Conservation (phyloP, 2,888 invertebrate genomes). For the Drosophila differens region DNA sequence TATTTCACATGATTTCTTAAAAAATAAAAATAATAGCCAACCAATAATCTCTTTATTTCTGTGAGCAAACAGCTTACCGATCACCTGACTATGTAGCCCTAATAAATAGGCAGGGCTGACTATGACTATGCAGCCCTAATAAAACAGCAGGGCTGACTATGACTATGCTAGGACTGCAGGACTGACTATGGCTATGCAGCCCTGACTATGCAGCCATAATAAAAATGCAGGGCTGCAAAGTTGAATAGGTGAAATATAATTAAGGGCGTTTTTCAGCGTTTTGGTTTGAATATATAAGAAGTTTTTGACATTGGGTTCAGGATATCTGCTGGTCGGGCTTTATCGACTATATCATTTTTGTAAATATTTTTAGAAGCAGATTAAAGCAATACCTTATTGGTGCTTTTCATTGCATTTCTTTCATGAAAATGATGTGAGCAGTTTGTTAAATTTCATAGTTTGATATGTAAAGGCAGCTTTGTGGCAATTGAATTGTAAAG, state of each 20-base stretch:
- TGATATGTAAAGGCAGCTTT: neutral
- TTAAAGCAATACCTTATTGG: neutral
- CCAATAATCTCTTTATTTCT: neutral
- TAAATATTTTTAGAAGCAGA: neutral
- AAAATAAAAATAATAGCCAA: neutral
- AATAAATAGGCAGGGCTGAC: neutral
- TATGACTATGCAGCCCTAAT: neutral
- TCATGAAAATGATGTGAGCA: neutral
- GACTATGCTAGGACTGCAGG: fast-evolving
- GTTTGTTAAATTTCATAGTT: neutral
- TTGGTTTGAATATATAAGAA: neutral
- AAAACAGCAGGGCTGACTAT: too few species aligned
- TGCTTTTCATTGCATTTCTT: neutral
- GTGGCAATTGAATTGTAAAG: slow-evolving; percentile 1
- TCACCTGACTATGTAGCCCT: neutral
- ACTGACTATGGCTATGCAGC: neutral
- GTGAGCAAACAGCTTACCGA: neutral
- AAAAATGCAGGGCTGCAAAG: neutral
- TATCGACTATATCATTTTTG: neutral
- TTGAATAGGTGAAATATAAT: neutral
- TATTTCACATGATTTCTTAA: neutral
- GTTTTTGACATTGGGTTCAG: neutral
- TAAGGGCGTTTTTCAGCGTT: fast-evolving
- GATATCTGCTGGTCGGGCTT: fast-evolving
- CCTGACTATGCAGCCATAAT: neutral